Percentiles rank a stretch among this genome's conserved stretches.
These are phyloP conservation scores for Drosophila kanekoi DNA, from an alignment of 2,888 invertebrate genomes.

Conservation along the genomic window DNA sequence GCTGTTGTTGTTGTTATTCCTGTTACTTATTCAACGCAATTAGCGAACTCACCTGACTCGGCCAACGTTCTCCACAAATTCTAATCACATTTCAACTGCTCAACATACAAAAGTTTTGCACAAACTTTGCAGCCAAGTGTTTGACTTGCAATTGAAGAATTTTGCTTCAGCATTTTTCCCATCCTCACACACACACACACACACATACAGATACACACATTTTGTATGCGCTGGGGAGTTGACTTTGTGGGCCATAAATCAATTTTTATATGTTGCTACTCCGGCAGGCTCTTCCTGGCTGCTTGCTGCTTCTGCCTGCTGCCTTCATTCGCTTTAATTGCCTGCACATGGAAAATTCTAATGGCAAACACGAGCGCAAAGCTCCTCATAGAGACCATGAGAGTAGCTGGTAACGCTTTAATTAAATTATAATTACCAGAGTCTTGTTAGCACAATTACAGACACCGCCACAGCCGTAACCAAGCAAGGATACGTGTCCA, in stretches of 20 bases:
- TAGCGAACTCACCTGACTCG: conserved; percentile 32
- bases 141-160: conserved; percentile 70
- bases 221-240: conserved; percentile 16
- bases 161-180: conserved; percentile 24
- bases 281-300: conserved; percentile 10
- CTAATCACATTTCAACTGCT: conserved; percentile 49
- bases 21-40: conserved; percentile 37
- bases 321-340: conserved; percentile 54
- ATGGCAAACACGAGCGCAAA: conserved; percentile 61
- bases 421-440: conserved; percentile 79
- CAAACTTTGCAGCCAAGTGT: conserved; percentile 58
- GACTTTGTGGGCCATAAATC: conserved; percentile 60
- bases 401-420: conserved; percentile 51
- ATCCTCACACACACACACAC: not conserved
- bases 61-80: conserved; percentile 23
- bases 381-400: conserved; percentile 3
- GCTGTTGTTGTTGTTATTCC: conserved; percentile 3
- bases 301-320: conserved; percentile 8
- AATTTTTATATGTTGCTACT: conserved; percentile 61
- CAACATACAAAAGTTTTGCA: conserved; percentile 40
- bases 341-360: conserved; percentile 62
- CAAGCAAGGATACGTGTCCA: conserved; percentile 36
- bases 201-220: not conserved
- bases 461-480: conserved; percentile 49
- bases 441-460: conserved; percentile 74